A percentile compares a stretch with the other conserved stretches of the same genome.
phyloP scores from a whole-genome alignment of 2,113 vertebrate species.

The Hydrolagus affinis region DNA sequence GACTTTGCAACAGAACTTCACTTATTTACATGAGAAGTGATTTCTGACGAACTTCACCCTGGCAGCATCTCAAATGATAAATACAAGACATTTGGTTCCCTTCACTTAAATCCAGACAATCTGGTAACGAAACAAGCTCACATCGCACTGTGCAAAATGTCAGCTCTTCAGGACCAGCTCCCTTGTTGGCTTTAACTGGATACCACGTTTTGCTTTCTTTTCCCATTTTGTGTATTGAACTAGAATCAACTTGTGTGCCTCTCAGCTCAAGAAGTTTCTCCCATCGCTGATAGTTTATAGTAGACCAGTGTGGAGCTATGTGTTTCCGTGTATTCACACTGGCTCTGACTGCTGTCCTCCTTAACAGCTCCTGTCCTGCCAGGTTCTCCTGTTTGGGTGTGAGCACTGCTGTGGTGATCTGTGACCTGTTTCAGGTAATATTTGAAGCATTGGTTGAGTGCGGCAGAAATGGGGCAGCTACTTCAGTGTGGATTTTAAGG shows the following conservation, averaged over 20 bases:
- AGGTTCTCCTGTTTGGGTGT: conserved; percentile 19
- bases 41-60: background rate
- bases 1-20: background rate
- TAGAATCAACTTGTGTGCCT: background rate
- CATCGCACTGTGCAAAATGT: background rate
- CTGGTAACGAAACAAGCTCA: background rate
- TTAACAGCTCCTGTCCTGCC: background rate
- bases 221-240: background rate
- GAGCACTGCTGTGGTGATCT: background rate
- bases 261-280: background rate
- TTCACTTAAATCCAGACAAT: background rate
- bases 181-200: background rate
- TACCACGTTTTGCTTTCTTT: background rate
- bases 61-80: conserved; percentile 1
- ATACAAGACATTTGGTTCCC: background rate
- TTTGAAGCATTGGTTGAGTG: too few relatives aligned
- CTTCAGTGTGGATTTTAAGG: too few relatives aligned
- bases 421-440: background rate
- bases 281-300: background rate
- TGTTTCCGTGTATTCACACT: background rate
- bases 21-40: background rate
- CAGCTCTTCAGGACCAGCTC: background rate
- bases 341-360: background rate
- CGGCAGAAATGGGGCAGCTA: too few relatives aligned
- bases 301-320: background rate